A percentile compares a stretch with the other conserved stretches of the same genome.
Evolutionary conservation across 2,797 vertebrate species (phyloP).

Genomic region (Thamnophis elegans): DNA sequence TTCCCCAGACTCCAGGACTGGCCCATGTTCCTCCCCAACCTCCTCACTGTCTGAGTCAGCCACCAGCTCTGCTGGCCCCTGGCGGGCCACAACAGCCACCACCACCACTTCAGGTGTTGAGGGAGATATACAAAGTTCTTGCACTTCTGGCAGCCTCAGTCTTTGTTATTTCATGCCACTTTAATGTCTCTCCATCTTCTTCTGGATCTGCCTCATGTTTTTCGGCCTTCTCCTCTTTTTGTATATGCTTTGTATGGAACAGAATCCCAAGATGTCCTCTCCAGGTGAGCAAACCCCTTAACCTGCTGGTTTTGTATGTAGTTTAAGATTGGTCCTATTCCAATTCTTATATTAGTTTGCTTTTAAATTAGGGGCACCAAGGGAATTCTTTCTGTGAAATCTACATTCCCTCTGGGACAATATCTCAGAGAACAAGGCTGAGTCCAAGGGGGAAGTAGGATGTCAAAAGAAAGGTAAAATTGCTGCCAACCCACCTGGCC

Average conservation of each 20-base stretch:
- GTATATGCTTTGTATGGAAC: neutral
- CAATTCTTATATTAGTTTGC: neutral
- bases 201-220: neutral
- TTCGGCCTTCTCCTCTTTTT: neutral
- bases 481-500: neutral
- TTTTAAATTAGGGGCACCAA: neutral
- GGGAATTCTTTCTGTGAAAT: neutral
- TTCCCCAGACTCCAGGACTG: too few species aligned
- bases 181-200: neutral
- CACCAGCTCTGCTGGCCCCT: too few species aligned
- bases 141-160: neutral
- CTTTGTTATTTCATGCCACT: neutral
- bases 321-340: neutral
- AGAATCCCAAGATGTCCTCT: neutral
- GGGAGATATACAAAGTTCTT: neutral
- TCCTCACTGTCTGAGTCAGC: too few species aligned
- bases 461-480: neutral
- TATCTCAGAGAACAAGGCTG: neutral
- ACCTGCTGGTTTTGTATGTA: neutral
- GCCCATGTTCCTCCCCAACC: too few species aligned
- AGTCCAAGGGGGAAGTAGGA: neutral
- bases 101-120: neutral
- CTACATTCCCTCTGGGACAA: neutral
- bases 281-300: neutral
- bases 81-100: too few species aligned